Percentiles rank a stretch among this genome's conserved stretches.
Evolutionary conservation across 2,113 vertebrate species (phyloP).

Genomic region (Phycodurus eques): DNA sequence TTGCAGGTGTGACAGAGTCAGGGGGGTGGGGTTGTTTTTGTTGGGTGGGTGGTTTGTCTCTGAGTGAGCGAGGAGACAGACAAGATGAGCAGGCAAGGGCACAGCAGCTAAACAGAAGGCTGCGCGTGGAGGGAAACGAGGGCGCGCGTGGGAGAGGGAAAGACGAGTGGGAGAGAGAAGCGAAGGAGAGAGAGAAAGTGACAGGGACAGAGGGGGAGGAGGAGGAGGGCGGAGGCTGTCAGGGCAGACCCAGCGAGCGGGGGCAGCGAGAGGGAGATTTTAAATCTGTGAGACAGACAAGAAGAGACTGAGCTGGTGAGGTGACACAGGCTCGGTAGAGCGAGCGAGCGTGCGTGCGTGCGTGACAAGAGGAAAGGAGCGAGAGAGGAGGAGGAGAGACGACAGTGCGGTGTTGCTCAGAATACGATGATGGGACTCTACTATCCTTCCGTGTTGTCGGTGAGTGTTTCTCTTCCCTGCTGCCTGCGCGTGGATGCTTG

Average conservation of each 20-base stretch:
- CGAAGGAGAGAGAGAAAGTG: constrained; percentile 24
- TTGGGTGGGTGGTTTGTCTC: constrained; percentile 53
- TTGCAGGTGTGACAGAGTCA: constrained; percentile 73
- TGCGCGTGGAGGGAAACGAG: constrained; percentile 57
- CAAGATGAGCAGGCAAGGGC: constrained; percentile 72
- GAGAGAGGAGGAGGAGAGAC: constrained; percentile 47
- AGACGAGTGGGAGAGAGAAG: constrained; percentile 40
- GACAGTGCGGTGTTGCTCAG: constrained; percentile 58
- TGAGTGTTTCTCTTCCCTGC: constrained; percentile 60
- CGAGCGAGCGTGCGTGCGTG: constrained; percentile 54
- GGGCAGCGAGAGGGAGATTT: constrained; percentile 78
- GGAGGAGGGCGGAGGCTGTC: constrained; percentile 46
- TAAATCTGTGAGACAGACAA: constrained; percentile 74
- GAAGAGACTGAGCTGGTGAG: constrained; percentile 63
- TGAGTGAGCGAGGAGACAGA: constrained; percentile 61
- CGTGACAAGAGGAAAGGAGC: constrained; percentile 48
- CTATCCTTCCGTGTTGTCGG: constrained; percentile 75
- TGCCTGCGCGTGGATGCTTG: constrained; percentile 23
- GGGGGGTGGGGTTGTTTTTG: constrained; percentile 28
- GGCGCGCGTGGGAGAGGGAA: constrained; percentile 53
- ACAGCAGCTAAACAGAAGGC: constrained; percentile 67
- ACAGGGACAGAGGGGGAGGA: constrained; percentile 46
- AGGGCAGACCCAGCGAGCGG: constrained; percentile 64
- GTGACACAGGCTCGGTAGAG: constrained; percentile 57
- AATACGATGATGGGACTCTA: constrained; percentile 80